A percentile compares a stretch with the other conserved stretches of the same genome.
Evolutionary conservation across 1,140 invertebrate genomes (phyloP).

Genomic region (Hermetia illucens): DNA sequence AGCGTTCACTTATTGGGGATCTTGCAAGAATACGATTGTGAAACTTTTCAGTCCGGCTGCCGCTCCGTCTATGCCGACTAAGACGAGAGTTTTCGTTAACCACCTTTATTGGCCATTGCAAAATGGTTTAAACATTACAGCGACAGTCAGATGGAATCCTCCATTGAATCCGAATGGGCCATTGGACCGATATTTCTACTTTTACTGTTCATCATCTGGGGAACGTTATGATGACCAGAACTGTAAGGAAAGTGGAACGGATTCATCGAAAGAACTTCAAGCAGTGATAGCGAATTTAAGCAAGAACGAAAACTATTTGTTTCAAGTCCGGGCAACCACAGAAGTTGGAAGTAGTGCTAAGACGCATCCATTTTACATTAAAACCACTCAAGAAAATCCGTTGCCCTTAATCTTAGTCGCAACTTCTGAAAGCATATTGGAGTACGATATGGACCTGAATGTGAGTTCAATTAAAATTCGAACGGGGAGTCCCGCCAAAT

Average conservation of each 20-base stretch:
- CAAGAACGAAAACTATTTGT: slow-evolving; percentile 46
- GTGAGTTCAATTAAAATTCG: slow-evolving; percentile 21
- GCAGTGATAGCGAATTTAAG: slow-evolving; percentile 41
- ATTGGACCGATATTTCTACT: slow-evolving; percentile 2
- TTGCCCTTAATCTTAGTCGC: slow-evolving; percentile 65
- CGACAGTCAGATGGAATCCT: slow-evolving; percentile 60
- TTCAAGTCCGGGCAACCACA: slow-evolving; percentile 62
- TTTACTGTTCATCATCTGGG: too few species aligned
- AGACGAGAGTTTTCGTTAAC: slow-evolving; percentile 52
- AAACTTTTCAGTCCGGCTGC: slow-evolving; percentile 49
- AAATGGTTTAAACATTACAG: slow-evolving; percentile 15
- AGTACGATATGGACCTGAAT: slow-evolving; percentile 57
- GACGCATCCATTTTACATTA: slow-evolving; percentile 27
- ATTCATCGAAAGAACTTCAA: slow-evolving; percentile 31
- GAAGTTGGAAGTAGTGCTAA: slow-evolving; percentile 53
- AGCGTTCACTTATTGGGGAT: slow-evolving; percentile 73
- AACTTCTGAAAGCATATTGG: slow-evolving; percentile 50
- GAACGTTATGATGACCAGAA: too few species aligned
- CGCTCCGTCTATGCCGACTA: slow-evolving; percentile 52
- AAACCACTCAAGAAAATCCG: slow-evolving; percentile 49
- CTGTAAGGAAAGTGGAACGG: too few species aligned
- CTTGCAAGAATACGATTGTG: slow-evolving; percentile 42
- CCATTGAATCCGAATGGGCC: slow-evolving; percentile 51
- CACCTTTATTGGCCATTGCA: slow-evolving; percentile 23
- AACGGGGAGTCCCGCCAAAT: slow-evolving; percentile 36